These are phyloP conservation scores for Choloepus didactylus DNA, from an alignment of 2,797 vertebrate species.

Conservation along the genomic window DNA sequence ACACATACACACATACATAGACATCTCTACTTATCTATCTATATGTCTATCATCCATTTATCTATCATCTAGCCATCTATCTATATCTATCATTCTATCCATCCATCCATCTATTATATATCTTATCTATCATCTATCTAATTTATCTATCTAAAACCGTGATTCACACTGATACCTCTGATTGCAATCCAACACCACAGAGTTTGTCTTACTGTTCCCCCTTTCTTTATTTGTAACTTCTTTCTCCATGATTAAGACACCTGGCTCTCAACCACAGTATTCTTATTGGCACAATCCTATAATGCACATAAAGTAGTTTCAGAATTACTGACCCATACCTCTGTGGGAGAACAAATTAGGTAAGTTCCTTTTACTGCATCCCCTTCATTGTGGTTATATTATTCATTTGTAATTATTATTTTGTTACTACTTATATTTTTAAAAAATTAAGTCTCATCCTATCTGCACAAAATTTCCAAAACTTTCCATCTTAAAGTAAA, in stretches of 20 bases:
- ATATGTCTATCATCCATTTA: too few species aligned
- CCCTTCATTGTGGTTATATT: not conserved
- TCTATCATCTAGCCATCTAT: too few species aligned
- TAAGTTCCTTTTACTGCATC: not conserved
- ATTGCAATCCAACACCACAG: not conserved
- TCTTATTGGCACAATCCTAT: not conserved
- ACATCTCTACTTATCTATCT: not conserved
- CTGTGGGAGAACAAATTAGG: conserved; percentile 4
- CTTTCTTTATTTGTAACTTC: not conserved
- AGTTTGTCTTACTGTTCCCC: not conserved
- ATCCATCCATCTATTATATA: not conserved
- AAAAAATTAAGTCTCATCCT: not conserved
- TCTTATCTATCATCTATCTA: too few species aligned
- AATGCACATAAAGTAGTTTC: not conserved
- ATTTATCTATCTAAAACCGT: not conserved
- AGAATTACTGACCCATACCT: not conserved
- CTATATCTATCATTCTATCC: not conserved
- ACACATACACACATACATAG: not conserved
- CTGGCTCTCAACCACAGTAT: not conserved
- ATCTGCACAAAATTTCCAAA: not conserved
- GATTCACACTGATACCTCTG: not conserved
- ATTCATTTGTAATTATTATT: too few species aligned
- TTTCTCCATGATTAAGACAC: not conserved
- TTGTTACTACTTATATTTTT: not conserved
- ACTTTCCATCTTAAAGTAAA: not conserved